Evolutionary conservation across 92 coral and sea anemone species (phyloP).

Genomic region (Phenganax subtilis): DNA sequence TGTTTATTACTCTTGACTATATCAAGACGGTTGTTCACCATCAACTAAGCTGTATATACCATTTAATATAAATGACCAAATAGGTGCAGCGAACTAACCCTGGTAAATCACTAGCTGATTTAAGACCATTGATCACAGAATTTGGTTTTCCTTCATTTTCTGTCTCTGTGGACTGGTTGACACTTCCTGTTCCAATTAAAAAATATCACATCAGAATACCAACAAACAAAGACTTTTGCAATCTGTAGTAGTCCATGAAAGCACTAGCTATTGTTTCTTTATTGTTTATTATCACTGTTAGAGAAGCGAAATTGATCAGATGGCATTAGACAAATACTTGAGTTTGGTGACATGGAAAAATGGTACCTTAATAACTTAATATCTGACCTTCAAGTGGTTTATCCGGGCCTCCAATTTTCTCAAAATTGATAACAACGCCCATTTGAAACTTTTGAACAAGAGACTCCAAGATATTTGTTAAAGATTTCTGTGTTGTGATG

Average conservation of each 20-base stretch:
- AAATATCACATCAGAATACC: not conserved
- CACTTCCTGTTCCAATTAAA: not conserved
- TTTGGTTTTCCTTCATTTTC: conserved; percentile 27
- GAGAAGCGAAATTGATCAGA: no score
- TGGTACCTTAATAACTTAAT: not conserved
- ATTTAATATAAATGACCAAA: no score
- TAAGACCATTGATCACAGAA: conserved; percentile 14
- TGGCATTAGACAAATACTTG: no score
- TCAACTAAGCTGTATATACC: no score
- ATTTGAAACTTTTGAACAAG: conserved; percentile 86
- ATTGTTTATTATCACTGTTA: no score
- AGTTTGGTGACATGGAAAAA: not conserved
- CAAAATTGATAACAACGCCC: conserved; percentile 98
- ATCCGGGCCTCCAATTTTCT: conserved; percentile 91
- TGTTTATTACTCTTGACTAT: no score
- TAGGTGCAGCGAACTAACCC: conserved; percentile 9
- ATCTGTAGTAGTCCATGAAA: no score
- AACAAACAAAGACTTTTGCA: no score
- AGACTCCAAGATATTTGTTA: conserved; percentile 86
- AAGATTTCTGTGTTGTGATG: conserved; percentile 74
- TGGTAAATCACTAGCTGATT: conserved; percentile 19
- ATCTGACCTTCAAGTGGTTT: conserved; percentile 52
- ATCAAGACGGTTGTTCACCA: no score
- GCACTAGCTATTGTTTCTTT: no score
- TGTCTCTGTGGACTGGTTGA: conserved; percentile 15